Evolutionary conservation across 37 sponge, comb jelly and placozoan genomes (phyloP).

Genomic region (Halichondria panicea): DNA sequence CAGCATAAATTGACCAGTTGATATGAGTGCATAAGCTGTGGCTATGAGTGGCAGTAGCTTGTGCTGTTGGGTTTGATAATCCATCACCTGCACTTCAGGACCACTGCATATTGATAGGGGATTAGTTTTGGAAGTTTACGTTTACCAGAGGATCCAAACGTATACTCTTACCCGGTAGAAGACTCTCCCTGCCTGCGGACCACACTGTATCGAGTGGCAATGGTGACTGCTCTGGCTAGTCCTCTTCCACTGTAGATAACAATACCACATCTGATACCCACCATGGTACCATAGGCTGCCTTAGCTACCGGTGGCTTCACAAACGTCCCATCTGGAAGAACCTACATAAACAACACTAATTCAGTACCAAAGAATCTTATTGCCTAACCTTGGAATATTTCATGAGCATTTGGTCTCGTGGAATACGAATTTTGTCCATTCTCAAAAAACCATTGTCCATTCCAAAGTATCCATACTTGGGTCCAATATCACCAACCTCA

Average conservation of each 20-base stretch:
- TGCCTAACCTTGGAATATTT: constrained; percentile 72
- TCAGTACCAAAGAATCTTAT: too few species aligned
- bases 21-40: constrained; percentile 66
- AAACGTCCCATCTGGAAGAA: constrained; percentile 82
- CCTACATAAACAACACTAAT: constrained; percentile 61
- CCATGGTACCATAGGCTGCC: constrained; percentile 92
- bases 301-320: constrained; percentile 61
- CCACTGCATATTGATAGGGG: too few species aligned
- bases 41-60: constrained; percentile 88
- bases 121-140: too few species aligned
- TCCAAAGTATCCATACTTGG: constrained; percentile 79
- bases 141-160: too few species aligned
- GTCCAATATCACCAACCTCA: constrained; percentile 93
- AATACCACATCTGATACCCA: constrained; percentile 60
- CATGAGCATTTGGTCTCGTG: constrained; percentile 94
- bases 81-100: constrained; percentile 82
- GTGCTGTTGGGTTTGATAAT: constrained; percentile 88
- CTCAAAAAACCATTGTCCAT: constrained; percentile 90
- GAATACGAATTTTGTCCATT: constrained; percentile 81
- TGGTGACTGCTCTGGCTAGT: constrained; percentile 78
- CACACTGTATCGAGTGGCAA: constrained; percentile 88
- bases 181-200: constrained; percentile 83
- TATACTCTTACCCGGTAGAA: constrained; percentile 52
- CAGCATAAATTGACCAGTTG: constrained; percentile 67
- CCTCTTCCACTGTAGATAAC: constrained; percentile 8